Evolutionary conservation across 2,113 vertebrate species (phyloP).

Genomic region (Corydoras maculifer): DNA sequence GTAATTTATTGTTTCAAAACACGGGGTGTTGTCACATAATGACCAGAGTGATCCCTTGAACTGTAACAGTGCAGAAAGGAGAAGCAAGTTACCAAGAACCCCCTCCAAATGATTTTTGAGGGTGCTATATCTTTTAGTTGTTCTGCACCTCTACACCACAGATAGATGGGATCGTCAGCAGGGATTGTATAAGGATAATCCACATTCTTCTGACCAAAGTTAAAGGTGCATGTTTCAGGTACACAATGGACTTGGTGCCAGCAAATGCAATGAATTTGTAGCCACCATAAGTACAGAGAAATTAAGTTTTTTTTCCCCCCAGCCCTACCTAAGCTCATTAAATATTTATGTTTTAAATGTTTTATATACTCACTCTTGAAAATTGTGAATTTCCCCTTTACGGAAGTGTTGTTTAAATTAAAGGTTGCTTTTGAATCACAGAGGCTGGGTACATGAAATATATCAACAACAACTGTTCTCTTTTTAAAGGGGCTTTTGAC

Average conservation of each 20-base stretch:
- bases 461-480: background rate
- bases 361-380: slow-evolving; percentile 21
- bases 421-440: background rate
- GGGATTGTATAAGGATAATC: slow-evolving; percentile 23
- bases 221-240: slow-evolving; percentile 6
- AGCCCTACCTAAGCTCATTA: slow-evolving; percentile 36
- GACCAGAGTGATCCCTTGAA: background rate
- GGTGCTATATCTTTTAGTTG: background rate
- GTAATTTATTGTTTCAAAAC: slow-evolving; percentile 9
- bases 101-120: slow-evolving; percentile 12
- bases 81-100: slow-evolving; percentile 21
- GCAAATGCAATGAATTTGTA: background rate
- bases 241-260: slow-evolving; percentile 11
- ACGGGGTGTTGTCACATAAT: slow-evolving; percentile 8
- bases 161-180: background rate
- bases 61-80: background rate
- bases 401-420: background rate
- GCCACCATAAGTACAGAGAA: slow-evolving; percentile 8
- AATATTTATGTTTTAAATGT: slow-evolving; percentile 34
- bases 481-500: too few relatives aligned
- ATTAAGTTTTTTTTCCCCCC: slow-evolving; percentile 16
- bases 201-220: slow-evolving; percentile 42
- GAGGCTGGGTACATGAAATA: background rate
- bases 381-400: background rate
- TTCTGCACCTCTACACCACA: slow-evolving; percentile 5